Conservation (phyloP, 2,113 vertebrate genomes). For the Orycteropus afer region DNA sequence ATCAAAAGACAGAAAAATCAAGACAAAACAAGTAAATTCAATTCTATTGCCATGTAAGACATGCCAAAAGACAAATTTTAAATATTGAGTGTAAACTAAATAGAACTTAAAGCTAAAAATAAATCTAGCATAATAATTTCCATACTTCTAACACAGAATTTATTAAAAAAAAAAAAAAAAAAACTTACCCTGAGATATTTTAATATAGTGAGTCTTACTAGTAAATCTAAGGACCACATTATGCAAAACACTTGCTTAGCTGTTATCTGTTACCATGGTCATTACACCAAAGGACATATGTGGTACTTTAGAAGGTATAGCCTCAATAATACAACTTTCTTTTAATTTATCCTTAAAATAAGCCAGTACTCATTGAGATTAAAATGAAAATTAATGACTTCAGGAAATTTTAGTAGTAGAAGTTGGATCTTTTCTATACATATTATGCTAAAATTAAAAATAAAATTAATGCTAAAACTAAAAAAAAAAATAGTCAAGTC, state of each 20-base stretch:
- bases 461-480: no score
- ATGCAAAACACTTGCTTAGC: neutral
- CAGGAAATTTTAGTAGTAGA: neutral
- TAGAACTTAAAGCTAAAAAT: neutral
- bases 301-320: neutral
- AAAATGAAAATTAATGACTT: slow-evolving; percentile 44
- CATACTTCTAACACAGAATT: neutral
- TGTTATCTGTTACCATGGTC: neutral
- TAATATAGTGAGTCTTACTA: neutral
- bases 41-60: neutral
- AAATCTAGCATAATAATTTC: neutral
- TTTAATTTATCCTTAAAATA: slow-evolving; percentile 22
- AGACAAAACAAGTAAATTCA: neutral
- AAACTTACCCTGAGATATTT: neutral
- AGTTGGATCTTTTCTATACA: neutral
- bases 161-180: neutral
- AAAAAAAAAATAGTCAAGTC: no score
- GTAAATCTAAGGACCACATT: neutral
- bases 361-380: neutral
- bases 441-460: neutral
- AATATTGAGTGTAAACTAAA: neutral
- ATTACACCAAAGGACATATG: neutral
- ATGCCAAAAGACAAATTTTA: neutral
- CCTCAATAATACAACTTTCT: neutral
- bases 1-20: neutral